phyloP scores from a whole-genome alignment of 1,140 invertebrate genomes.

The Papilio xuthus region DNA sequence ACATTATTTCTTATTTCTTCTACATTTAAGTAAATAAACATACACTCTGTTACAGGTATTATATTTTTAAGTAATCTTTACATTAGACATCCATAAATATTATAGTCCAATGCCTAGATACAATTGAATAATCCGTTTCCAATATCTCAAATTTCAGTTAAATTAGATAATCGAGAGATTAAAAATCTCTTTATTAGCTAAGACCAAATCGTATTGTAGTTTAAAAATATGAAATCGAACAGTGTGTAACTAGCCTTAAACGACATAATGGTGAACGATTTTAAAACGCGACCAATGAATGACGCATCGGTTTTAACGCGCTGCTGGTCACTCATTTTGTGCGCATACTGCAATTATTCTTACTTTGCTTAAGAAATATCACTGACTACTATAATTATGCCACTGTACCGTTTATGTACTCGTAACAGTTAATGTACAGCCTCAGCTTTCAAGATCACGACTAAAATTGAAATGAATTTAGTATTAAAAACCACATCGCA shows the following conservation, averaged over 20 bases:
- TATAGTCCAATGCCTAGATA: no score
- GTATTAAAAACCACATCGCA: background rate
- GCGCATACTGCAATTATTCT: conserved; percentile 59
- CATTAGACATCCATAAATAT: no score
- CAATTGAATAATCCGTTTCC: no score
- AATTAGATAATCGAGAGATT: background rate
- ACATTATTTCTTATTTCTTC: background rate
- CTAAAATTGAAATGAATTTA: conserved; percentile 18
- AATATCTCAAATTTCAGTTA: background rate
- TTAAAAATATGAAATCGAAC: background rate
- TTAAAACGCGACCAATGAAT: conserved; percentile 78
- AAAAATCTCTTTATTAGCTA: background rate
- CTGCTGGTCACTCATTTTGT: conserved; percentile 62
- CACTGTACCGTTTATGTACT: conserved; percentile 42
- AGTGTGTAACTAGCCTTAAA: conserved; percentile 42
- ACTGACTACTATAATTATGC: conserved; percentile 54
- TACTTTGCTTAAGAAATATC: conserved; percentile 57
- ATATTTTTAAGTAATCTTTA: no score
- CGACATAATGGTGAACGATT: conserved; percentile 67
- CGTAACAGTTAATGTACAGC: conserved; percentile 2
- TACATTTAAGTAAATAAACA: no score
- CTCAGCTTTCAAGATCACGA: conserved; percentile 32
- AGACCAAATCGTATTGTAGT: background rate
- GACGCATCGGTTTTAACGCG: conserved; percentile 79
- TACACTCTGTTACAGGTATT: no score